A percentile compares a stretch with the other conserved stretches of the same genome.
Evolutionary conservation across 2,113 vertebrate species (phyloP).

Genomic region (Micronycteris hirsuta): DNA sequence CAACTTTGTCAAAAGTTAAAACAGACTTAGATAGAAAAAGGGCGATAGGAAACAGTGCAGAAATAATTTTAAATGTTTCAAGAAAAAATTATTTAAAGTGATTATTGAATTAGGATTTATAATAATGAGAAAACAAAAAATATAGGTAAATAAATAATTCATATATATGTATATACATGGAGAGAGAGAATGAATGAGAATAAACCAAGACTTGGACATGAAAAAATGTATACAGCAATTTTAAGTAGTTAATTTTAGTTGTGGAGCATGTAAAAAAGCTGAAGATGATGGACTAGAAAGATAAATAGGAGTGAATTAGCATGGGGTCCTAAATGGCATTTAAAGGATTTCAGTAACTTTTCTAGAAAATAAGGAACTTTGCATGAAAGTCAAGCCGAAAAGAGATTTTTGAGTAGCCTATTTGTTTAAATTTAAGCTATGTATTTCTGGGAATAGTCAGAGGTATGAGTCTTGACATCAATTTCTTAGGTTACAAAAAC

Average conservation of each 20-base stretch:
- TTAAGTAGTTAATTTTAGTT: neutral
- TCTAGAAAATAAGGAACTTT: neutral
- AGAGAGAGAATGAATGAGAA: neutral
- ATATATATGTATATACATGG: accelerated
- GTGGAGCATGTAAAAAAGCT: neutral
- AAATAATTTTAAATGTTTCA: neutral
- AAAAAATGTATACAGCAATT: neutral
- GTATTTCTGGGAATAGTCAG: neutral
- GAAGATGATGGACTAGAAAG: neutral
- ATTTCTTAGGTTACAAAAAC: neutral
- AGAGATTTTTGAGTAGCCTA: neutral
- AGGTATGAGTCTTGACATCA: neutral
- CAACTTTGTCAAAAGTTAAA: neutral
- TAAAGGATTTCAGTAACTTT: neutral
- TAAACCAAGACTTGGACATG: neutral
- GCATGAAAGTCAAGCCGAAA: neutral
- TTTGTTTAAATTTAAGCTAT: neutral
- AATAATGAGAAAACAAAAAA: neutral
- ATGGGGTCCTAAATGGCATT: neutral
- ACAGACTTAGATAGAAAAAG: neutral
- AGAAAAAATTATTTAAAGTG: neutral
- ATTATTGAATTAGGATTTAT: neutral
- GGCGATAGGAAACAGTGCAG: neutral
- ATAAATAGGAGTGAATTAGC: neutral
- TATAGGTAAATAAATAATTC: neutral